A percentile compares a stretch with the other conserved stretches of the same genome.
Conservation (phyloP, 2,113 vertebrate species). For the Limanda limanda region DNA sequence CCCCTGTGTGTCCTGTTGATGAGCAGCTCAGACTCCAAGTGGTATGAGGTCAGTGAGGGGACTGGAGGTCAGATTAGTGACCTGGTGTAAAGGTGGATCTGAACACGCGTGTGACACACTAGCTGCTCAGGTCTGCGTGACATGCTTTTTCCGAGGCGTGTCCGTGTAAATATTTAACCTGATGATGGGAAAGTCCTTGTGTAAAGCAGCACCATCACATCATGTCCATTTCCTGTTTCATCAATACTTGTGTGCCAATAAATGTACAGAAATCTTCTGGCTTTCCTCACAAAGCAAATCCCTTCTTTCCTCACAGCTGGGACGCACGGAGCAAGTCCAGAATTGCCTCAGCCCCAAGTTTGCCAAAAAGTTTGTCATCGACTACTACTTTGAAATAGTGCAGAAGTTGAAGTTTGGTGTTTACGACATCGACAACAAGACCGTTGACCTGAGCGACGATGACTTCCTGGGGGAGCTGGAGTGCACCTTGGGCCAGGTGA, state of each 20-base stretch:
- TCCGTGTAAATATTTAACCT: constrained; percentile 30
- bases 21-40: constrained; percentile 61
- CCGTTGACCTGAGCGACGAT: constrained; percentile 90
- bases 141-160: not conserved
- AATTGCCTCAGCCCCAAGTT: constrained; percentile 93
- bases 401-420: constrained; percentile 95
- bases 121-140: not conserved
- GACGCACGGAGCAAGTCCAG: constrained; percentile 92
- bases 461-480: constrained; percentile 97
- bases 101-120: no score
- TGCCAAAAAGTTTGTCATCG: constrained; percentile 91
- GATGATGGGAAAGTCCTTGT: not conserved
- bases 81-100: no score
- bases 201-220: not conserved
- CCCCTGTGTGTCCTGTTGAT: constrained; percentile 88
- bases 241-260: no score
- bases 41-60: constrained; percentile 70
- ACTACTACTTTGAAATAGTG: constrained; percentile 98
- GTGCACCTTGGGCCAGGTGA: constrained; percentile 94
- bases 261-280: not conserved
- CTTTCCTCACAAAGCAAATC: not conserved
- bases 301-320: constrained; percentile 52
- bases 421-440: constrained; percentile 98
- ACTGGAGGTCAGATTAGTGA: not conserved
- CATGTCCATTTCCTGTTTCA: not conserved